Evolutionary conservation across 1,140 invertebrate species (phyloP).

Genomic region (Phthorimaea operculella): DNA sequence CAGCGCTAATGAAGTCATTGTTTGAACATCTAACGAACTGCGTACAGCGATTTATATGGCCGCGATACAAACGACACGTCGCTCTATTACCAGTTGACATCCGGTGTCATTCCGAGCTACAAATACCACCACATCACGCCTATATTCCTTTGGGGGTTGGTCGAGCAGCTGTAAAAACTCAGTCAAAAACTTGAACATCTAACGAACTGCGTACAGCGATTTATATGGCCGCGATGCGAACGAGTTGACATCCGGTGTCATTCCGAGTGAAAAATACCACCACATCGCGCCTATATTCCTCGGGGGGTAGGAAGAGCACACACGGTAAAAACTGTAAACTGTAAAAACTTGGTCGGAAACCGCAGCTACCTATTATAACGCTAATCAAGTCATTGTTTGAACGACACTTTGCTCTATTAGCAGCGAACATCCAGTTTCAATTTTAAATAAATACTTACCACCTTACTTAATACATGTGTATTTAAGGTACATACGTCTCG

Average conservation of each 20-base stretch:
- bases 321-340: no score
- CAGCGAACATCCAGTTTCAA: background rate
- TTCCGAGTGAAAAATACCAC: no score
- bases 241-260: no score
- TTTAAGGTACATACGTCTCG: no score
- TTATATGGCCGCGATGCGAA: background rate
- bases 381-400: slow-evolving; percentile 63
- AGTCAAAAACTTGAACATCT: slow-evolving; percentile 48
- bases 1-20: slow-evolving; percentile 58
- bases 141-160: no score
- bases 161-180: no score
- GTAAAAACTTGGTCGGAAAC: slow-evolving; percentile 39
- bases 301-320: no score
- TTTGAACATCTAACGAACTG: slow-evolving; percentile 61
- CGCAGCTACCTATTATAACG: slow-evolving; percentile 47
- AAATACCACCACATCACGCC: no score
- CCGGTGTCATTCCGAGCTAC: background rate
- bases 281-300: no score
- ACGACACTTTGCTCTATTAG: background rate
- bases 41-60: slow-evolving; percentile 10
- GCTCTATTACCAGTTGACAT: background rate
- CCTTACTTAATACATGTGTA: no score
- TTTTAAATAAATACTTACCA: no score
- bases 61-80: background rate
- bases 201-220: slow-evolving; percentile 42